Percentiles rank a stretch among this genome's conserved stretches.
Conservation (phyloP, 2,888 invertebrate genomes). For the Tuta absoluta region DNA sequence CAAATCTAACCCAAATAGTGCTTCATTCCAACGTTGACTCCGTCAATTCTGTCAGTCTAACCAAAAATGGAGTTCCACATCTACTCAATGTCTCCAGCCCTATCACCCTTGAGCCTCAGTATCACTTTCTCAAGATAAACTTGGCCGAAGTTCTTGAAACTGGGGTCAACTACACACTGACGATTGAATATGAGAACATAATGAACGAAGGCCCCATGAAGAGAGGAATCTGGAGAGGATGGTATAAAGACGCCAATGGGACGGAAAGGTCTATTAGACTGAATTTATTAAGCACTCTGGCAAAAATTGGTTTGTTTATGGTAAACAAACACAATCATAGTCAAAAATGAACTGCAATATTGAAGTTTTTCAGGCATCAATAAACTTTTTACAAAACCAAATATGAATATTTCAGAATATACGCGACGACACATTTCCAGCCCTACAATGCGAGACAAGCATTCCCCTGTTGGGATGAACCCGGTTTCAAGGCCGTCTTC, state of each 20-base stretch:
- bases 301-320: too few species aligned
- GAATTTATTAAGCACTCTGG: not conserved
- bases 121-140: constrained; percentile 69
- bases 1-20: constrained; percentile 62
- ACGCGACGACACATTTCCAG: constrained; percentile 88
- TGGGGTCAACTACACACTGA: constrained; percentile 62
- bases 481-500: constrained; percentile 89
- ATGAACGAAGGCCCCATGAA: constrained; percentile 78
- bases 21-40: constrained; percentile 75
- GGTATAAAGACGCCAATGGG: constrained; percentile 61
- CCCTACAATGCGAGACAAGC: constrained; percentile 89
- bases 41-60: constrained; percentile 45
- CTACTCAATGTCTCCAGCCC: constrained; percentile 38
- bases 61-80: constrained; percentile 39
- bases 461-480: constrained; percentile 95
- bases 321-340: too few species aligned
- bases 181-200: constrained; percentile 69
- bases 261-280: constrained; percentile 54
- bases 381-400: not conserved
- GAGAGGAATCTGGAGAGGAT: constrained; percentile 73
- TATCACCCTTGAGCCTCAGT: constrained; percentile 55
- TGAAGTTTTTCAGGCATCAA: not conserved
- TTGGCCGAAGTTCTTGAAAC: constrained; percentile 49
- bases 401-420: constrained; percentile 54
- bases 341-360: too few species aligned